Evolutionary conservation across 1,140 invertebrate genomes (phyloP).

Genomic region (Drosophila dunni): DNA sequence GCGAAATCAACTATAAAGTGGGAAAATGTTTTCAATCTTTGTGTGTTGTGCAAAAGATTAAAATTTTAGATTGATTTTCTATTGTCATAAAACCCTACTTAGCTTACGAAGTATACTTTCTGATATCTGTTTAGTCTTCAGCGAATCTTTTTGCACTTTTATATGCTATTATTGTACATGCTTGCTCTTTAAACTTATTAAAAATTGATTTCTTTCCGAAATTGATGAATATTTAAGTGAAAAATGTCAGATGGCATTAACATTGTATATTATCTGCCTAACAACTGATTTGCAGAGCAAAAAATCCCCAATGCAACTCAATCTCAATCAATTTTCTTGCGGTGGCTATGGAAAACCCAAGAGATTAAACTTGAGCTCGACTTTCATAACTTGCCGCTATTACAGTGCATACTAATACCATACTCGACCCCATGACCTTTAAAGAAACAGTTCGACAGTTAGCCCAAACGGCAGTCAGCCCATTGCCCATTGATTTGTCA

Average conservation of each 20-base stretch:
- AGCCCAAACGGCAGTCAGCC: too few species aligned
- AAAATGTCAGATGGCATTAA: slow-evolving; percentile 58
- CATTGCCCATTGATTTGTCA: slow-evolving; percentile 66
- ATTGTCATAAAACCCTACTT: too few species aligned
- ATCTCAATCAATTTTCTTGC: slow-evolving; percentile 78
- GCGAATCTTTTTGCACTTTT: too few species aligned
- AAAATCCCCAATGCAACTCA: slow-evolving; percentile 27
- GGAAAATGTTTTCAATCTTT: too few species aligned
- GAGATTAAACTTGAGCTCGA: slow-evolving; percentile 28
- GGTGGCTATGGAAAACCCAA: slow-evolving; percentile 23
- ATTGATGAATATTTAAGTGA: slow-evolving; percentile 73
- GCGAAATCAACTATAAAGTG: too few species aligned
- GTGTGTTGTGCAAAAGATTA: too few species aligned
- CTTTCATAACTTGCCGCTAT: slow-evolving; percentile 47
- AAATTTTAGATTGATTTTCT: too few species aligned
- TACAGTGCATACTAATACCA: slow-evolving; percentile 14
- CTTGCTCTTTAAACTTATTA: slow-evolving; percentile 2
- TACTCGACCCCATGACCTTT: slow-evolving; percentile 45
- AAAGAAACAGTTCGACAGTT: slow-evolving; percentile 31
- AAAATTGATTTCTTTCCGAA: slow-evolving; percentile 69
- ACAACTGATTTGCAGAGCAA: slow-evolving; percentile 56
- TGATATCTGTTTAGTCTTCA: too few species aligned
- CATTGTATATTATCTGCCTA: slow-evolving; percentile 39
- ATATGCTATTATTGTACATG: too few species aligned
- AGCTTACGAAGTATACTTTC: too few species aligned